phyloP scores from a whole-genome alignment of 2,113 vertebrate species.

The Nothoprocta perdicaria region DNA sequence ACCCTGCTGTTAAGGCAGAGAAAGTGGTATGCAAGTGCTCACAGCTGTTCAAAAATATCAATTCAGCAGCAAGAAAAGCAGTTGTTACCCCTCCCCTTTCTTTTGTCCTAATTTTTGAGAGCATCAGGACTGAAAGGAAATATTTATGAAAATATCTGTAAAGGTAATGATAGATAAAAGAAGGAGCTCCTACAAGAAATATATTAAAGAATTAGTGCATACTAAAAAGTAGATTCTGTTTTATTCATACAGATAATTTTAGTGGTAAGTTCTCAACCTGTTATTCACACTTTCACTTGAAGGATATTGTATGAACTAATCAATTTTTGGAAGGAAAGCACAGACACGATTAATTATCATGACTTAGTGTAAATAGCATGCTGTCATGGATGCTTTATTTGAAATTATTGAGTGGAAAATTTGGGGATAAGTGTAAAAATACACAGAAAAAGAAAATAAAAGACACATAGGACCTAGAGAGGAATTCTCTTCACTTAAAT shows the following conservation, averaged over 20 bases:
- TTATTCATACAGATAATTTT: not conserved
- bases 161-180: not conserved
- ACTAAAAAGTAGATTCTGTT: not conserved
- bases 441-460: not conserved
- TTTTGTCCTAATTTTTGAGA: not conserved
- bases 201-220: not conserved
- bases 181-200: not conserved
- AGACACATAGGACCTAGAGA: not conserved
- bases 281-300: not conserved
- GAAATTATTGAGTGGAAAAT: not conserved
- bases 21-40: not conserved
- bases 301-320: not conserved
- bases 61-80: not conserved
- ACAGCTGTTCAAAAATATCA: not conserved
- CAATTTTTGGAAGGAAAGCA: not conserved
- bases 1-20: not conserved
- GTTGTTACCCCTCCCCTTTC: not conserved
- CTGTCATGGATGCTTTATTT: not conserved
- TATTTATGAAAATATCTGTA: not conserved
- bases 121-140: not conserved
- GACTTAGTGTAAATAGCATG: not conserved
- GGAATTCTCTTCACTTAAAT: not conserved
- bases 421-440: not conserved
- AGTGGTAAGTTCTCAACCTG: not conserved
- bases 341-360: not conserved